phyloP scores from a whole-genome alignment of 2,888 invertebrate genomes.

The Drosophila neutralis region DNA sequence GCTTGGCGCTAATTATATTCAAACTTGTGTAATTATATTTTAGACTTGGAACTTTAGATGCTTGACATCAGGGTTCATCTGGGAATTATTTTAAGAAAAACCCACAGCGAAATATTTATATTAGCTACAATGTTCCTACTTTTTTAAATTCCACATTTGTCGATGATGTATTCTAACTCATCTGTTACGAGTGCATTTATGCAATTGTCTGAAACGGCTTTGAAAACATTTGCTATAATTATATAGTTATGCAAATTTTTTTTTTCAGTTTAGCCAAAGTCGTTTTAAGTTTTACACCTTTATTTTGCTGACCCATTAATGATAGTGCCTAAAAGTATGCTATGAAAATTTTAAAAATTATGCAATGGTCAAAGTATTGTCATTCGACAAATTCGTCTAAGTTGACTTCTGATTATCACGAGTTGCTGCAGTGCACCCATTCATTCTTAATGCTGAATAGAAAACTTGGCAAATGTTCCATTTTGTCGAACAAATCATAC shows the following conservation, averaged over 20 bases:
- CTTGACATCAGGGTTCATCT: conserved; percentile 11
- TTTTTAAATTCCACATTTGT: background rate
- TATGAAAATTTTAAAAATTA: no score
- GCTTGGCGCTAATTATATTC: conserved; percentile 7
- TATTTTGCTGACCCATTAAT: background rate
- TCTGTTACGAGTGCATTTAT: background rate
- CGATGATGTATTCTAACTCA: background rate
- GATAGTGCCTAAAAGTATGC: conserved; percentile 19
- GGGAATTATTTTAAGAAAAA: background rate
- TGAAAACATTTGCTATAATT: background rate
- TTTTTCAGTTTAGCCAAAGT: background rate
- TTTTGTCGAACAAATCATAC: background rate
- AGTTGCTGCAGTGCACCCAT: background rate
- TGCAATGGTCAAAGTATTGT: background rate
- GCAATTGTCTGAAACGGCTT: background rate
- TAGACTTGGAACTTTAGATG: conserved; percentile 19
- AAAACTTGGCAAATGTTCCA: background rate
- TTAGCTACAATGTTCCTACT: background rate
- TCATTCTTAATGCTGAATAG: background rate
- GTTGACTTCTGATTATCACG: background rate
- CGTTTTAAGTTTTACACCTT: background rate
- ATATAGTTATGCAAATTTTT: background rate
- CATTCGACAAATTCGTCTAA: background rate
- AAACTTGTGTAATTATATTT: conserved; percentile 4
- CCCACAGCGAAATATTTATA: background rate